phyloP scores from a whole-genome alignment of 2,888 invertebrate genomes.

The Lasioglossum marginatum region DNA sequence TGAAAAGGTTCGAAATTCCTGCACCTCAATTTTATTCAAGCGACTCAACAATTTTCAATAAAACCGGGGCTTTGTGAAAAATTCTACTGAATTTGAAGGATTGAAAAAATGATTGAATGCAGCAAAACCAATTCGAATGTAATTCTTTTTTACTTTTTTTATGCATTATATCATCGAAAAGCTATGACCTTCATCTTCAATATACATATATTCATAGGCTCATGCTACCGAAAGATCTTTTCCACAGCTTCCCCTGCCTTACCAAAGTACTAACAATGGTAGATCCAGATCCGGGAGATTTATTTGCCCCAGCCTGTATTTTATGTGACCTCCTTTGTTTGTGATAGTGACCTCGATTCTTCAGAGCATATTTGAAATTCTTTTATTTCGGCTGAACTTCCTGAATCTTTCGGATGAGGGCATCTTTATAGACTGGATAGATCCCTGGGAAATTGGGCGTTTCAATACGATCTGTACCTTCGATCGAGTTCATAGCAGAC shows the following conservation, averaged over 20 bases:
- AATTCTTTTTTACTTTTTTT: neutral
- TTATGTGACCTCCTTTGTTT: conserved; percentile 9
- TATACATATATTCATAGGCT: neutral
- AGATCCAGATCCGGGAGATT: neutral
- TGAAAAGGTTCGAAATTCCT: neutral
- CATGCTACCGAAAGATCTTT: neutral
- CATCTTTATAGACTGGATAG: neutral
- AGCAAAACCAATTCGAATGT: neutral
- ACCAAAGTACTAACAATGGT: neutral
- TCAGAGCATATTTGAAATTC: neutral
- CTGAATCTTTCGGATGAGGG: neutral
- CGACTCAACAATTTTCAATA: neutral
- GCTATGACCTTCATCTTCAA: neutral
- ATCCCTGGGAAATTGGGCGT: neutral
- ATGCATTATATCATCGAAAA: neutral
- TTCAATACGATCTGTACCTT: neutral
- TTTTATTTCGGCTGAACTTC: neutral
- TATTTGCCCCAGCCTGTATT: neutral
- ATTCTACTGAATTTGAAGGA: neutral
- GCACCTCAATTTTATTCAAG: neutral
- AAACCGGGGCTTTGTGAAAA: neutral
- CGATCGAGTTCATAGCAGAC: neutral
- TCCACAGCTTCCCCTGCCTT: neutral
- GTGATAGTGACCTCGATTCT: neutral
- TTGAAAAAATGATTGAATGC: neutral